These are phyloP conservation scores for Caenorhabditis doughertyi DNA, from an alignment of 2,888 invertebrate species.

Conservation along the genomic window DNA sequence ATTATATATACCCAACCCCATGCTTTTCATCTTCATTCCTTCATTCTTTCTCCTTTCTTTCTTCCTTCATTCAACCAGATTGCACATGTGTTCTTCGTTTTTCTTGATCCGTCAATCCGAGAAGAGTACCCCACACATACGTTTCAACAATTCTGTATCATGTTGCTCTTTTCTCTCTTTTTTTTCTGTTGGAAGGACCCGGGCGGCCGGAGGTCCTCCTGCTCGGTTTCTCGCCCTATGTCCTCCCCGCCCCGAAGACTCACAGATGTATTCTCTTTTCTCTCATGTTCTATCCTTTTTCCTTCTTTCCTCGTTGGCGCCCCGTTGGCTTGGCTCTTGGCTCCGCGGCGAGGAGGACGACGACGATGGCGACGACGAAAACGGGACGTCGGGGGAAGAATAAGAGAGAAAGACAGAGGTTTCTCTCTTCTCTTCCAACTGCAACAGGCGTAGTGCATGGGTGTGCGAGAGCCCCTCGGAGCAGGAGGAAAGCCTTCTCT, in stretches of 20 bases:
- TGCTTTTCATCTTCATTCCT: not conserved
- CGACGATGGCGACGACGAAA: slow-evolving; percentile 25
- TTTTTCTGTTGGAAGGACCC: slow-evolving; percentile 4
- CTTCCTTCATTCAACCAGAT: not conserved
- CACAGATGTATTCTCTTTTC: not conserved
- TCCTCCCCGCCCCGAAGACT: slow-evolving; percentile 1
- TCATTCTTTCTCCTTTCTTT: not conserved
- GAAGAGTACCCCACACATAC: slow-evolving; percentile 8
- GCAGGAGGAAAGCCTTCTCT: slow-evolving; percentile 23
- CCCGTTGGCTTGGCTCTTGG: slow-evolving; percentile 55
- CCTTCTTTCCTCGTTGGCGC: slow-evolving; percentile 22
- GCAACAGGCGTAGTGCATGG: slow-evolving; percentile 17
- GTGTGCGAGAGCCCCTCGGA: slow-evolving; percentile 24
- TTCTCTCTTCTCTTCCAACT: not conserved
- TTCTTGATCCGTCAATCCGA: slow-evolving; percentile 8
- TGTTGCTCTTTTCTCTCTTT: slow-evolving; percentile 27
- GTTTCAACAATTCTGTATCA: slow-evolving; percentile 47
- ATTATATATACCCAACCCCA: not conserved
- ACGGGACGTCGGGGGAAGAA: slow-evolving; percentile 16
- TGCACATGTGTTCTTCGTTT: slow-evolving; percentile 38
- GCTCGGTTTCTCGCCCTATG: slow-evolving; percentile 21
- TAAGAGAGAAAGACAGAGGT: not conserved
- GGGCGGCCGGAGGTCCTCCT: slow-evolving; percentile 38
- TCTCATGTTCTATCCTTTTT: slow-evolving; percentile 10
- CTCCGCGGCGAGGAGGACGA: slow-evolving; percentile 36